These are phyloP conservation scores for Pinna nobilis DNA, from an alignment of 1,140 invertebrate species.

Conservation along the genomic window DNA sequence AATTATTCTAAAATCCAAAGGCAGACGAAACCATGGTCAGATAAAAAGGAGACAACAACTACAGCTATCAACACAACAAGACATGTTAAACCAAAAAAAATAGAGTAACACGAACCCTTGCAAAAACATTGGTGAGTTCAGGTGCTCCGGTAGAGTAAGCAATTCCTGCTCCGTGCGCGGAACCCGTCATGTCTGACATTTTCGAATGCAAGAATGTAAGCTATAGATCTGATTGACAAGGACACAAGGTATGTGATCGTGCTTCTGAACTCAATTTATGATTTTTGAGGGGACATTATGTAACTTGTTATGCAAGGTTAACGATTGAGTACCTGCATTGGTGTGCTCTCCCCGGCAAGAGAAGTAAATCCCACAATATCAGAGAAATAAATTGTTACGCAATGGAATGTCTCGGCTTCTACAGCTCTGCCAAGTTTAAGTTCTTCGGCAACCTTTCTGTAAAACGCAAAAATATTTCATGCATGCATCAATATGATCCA, in stretches of 20 bases:
- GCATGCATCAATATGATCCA: neutral
- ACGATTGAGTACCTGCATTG: conserved; percentile 80
- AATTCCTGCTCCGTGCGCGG: too few species aligned
- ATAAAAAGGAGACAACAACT: too few species aligned
- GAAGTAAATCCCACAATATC: conserved; percentile 89
- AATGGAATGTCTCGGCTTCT: conserved; percentile 59
- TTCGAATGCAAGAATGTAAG: neutral
- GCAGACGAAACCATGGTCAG: too few species aligned
- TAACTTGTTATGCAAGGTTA: neutral
- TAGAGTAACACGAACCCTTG: too few species aligned
- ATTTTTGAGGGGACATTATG: neutral
- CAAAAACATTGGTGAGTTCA: too few species aligned
- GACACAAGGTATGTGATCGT: neutral
- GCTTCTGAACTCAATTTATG: neutral
- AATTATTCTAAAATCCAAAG: too few species aligned
- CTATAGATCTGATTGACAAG: neutral
- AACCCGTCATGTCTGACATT: neutral
- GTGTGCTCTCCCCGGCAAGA: conserved; percentile 88
- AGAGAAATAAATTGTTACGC: conserved; percentile 81
- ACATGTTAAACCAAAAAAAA: too few species aligned
- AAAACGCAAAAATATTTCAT: conserved; percentile 15
- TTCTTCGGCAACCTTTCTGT: conserved; percentile 78
- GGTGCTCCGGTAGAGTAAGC: too few species aligned
- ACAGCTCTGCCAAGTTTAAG: conserved; percentile 60
- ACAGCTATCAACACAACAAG: too few species aligned